Conservation (phyloP, 2,113 vertebrate genomes). For the Serinus canaria region DNA sequence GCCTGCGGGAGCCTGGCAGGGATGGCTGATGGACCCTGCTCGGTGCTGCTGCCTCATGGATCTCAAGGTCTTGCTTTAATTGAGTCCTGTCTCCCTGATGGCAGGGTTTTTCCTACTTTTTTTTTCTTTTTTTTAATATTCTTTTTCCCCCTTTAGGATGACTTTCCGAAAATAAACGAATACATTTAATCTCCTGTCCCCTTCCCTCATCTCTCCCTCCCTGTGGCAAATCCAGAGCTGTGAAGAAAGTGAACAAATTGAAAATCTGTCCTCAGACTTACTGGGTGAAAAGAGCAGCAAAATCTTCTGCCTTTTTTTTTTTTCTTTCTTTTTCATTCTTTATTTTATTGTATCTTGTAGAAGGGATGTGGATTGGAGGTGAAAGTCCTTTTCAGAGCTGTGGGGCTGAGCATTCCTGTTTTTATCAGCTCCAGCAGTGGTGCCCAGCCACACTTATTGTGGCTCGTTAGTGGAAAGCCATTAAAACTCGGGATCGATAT, state of each 20-base stretch:
- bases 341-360: background rate
- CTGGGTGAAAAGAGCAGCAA: background rate
- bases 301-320: background rate
- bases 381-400: background rate
- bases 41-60: background rate
- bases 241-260: conserved; percentile 17
- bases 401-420: background rate
- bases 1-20: background rate
- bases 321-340: background rate
- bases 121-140: background rate
- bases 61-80: conserved; percentile 16
- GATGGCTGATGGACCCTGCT: background rate
- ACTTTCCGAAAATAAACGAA: conserved; percentile 4
- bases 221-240: background rate
- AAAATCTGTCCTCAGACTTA: background rate
- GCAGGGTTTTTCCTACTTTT: background rate
- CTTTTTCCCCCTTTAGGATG: background rate
- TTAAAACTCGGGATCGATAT: conserved; percentile 30
- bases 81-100: background rate
- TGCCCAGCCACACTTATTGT: conserved; percentile 1
- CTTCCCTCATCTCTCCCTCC: background rate
- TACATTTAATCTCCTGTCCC: background rate
- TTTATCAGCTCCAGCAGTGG: background rate
- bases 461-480: conserved; percentile 33
- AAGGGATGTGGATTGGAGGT: background rate